phyloP scores from a whole-genome alignment of 2,797 vertebrate genomes.

The Serranus cabrilla region DNA sequence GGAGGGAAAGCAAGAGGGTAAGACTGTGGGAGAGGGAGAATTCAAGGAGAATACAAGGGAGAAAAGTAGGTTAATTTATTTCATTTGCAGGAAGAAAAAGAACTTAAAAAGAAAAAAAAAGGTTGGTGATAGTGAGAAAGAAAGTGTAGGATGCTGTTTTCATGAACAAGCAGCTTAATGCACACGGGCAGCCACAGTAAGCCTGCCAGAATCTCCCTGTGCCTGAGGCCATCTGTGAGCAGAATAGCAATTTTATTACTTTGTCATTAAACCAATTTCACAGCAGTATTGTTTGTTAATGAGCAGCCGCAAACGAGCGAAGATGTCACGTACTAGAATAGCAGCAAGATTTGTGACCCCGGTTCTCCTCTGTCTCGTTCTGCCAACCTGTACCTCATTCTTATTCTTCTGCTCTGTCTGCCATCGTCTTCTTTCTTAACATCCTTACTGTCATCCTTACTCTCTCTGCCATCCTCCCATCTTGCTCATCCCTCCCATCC shows the following conservation, averaged over 20 bases:
- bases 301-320: conserved; percentile 99
- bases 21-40: conserved; percentile 71
- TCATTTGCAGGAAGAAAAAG: conserved; percentile 82
- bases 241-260: conserved; percentile 99
- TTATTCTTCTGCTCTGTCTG: conserved; percentile 71
- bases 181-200: conserved; percentile 97
- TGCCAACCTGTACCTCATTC: conserved; percentile 74
- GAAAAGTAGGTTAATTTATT: conserved; percentile 89
- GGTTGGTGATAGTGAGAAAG: conserved; percentile 80
- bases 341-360: conserved; percentile 99
- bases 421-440: conserved; percentile 59
- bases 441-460: conserved; percentile 57
- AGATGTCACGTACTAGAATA: conserved; percentile 99
- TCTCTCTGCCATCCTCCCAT: conserved; percentile 51
- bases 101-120: conserved; percentile 85
- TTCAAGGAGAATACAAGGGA: conserved; percentile 75
- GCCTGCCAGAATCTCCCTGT: conserved; percentile 95
- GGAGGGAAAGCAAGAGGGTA: conserved; percentile 53
- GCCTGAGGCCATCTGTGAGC: conserved; percentile 99
- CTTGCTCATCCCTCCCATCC: conserved; percentile 42
- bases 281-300: conserved; percentile 99
- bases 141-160: conserved; percentile 96
- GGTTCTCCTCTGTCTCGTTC: conserved; percentile 76
- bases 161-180: conserved; percentile 99
- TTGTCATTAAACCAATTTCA: conserved; percentile 99